phyloP scores from a whole-genome alignment of 2,113 vertebrate species.

The Chelonoidis abingdonii region DNA sequence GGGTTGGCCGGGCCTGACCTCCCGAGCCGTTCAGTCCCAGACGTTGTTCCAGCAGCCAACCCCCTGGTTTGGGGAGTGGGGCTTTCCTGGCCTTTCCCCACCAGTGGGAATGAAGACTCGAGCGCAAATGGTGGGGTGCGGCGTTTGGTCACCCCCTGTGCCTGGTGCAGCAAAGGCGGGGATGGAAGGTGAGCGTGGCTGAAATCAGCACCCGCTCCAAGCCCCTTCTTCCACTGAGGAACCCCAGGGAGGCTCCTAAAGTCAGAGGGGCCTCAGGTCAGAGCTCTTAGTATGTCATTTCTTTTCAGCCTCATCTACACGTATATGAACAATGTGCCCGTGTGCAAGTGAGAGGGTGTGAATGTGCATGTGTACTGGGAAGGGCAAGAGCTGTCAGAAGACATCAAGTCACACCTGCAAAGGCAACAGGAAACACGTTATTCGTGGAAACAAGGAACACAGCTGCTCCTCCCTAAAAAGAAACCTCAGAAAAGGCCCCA shows the following conservation, averaged over 20 bases:
- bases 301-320: neutral
- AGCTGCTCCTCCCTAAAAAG: neutral
- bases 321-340: neutral
- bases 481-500: neutral
- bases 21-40: neutral
- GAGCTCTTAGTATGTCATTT: neutral
- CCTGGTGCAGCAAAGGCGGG: neutral
- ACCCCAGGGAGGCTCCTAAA: neutral
- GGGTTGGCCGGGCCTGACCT: no score
- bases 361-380: neutral
- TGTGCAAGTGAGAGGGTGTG: neutral
- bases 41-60: neutral
- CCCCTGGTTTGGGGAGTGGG: neutral
- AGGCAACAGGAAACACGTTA: neutral
- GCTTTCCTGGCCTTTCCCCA: neutral
- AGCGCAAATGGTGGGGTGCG: neutral
- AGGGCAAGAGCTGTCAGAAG: neutral
- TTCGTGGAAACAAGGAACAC: neutral
- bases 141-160: neutral
- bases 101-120: neutral
- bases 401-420: neutral
- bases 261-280: neutral
- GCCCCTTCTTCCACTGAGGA: no score
- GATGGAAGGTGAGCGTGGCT: neutral
- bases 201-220: neutral